Base-by-base conservation (phyloP, 2,113 vertebrate genomes). In the Lampris incognitus region DNA sequence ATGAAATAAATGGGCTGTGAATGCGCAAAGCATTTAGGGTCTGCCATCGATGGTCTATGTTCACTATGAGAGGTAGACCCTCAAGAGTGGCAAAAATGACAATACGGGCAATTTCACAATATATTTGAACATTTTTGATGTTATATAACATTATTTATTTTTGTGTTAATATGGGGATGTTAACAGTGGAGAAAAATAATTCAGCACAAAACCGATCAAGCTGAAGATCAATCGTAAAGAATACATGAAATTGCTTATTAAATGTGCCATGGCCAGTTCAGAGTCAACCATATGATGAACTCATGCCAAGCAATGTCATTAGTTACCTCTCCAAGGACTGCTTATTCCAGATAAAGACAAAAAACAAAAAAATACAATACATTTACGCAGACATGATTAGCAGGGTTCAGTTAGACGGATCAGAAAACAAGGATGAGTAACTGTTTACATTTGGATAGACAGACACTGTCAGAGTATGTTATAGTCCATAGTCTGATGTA, bases 21-120 rank as follows among this genome's bases (percentile, higher is more conserved):
- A 72, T 81, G 59, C 40, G 48, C 69, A 73, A 72, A 3, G 2
- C 4, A 72, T 71, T 79, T 72, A 37, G 50, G 65, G 56, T 48
- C 37, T 66, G 72, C 6, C 41, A 39, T 39, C 13, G 42, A 24
- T 38, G 75, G 3, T 65, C n/a, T 4, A 50, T 39, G 54, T 42
- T 13, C 63, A 81, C 3, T 7, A 50, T 8, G 24, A 3, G 5
- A 8, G 37, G 13, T 41, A 61, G 55, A 73, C 41, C 36, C 61
- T 66, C 51, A 13, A 3, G 8, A 5, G 24, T 9, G 39, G 44
- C 39, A 38, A 41, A 71, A 67, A 37, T n/a, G 9, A 39, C 37
- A 7, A 10, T 60, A 10, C 38, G 58, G 36, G 4, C 37, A 60
- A 3, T 60, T 37, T 10, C 44, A 58, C 2, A 49, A 13, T 5